These are phyloP conservation scores for Syngnathoides biaculeatus DNA, from an alignment of 2,113 vertebrate species.

Conservation along the genomic window DNA sequence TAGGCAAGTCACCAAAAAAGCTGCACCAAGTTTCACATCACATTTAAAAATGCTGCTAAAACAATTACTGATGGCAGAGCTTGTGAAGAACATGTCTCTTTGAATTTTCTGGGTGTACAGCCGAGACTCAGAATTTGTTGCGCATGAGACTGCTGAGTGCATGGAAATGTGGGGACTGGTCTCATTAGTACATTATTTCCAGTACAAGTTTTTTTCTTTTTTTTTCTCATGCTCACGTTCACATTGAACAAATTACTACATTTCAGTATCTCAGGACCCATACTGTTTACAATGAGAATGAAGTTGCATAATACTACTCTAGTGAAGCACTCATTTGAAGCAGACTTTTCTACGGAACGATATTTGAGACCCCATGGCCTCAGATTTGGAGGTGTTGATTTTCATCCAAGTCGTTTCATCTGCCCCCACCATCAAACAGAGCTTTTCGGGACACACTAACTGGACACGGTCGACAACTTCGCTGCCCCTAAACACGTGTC, in stretches of 20 bases:
- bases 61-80: conserved; percentile 57
- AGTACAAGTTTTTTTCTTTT: too few relatives aligned
- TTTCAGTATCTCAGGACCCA: background rate
- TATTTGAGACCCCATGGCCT: background rate
- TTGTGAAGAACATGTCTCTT: conserved; percentile 57
- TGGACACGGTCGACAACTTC: too few relatives aligned
- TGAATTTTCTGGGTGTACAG: too few relatives aligned
- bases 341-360: background rate
- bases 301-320: background rate
- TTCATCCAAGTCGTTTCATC: background rate
- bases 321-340: background rate
- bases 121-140: too few relatives aligned
- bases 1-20: conserved; percentile 40
- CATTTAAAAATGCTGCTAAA: conserved; percentile 41
- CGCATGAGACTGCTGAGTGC: too few relatives aligned
- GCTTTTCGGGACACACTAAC: too few relatives aligned
- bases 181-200: conserved; percentile 39
- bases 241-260: background rate
- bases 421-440: too few relatives aligned
- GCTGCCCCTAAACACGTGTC: too few relatives aligned
- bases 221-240: too few relatives aligned
- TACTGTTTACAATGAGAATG: background rate
- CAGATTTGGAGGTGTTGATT: conserved; percentile 1
- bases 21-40: conserved; percentile 41
- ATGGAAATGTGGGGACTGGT: too few relatives aligned